A percentile compares a stretch with the other conserved stretches of the same genome.
Conservation (phyloP, 2,113 vertebrate genomes). For the Cricetomys ansorgei region DNA sequence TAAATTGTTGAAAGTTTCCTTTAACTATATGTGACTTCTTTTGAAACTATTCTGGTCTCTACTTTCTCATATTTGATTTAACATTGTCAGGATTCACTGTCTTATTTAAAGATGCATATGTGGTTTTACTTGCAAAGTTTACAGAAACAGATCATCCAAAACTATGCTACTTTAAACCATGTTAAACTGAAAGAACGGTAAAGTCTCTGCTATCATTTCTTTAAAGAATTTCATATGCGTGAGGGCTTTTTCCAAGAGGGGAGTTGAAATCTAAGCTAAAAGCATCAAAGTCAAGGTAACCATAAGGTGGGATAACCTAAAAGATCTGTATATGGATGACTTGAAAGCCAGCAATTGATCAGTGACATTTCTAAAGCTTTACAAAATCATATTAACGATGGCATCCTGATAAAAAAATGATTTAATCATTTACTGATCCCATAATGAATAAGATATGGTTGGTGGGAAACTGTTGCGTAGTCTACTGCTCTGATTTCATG, state of each 20-base stretch:
- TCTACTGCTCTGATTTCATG: not conserved
- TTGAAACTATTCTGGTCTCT: not conserved
- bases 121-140: not conserved
- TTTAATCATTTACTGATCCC: not conserved
- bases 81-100: not conserved
- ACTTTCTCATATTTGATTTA: slow-evolving; percentile 47
- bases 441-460: slow-evolving; percentile 14
- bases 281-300: not conserved
- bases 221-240: not conserved
- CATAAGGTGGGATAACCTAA: slow-evolving; percentile 27
- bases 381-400: slow-evolving; percentile 13
- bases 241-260: not conserved
- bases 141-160: not conserved
- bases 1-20: not conserved
- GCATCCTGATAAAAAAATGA: not conserved
- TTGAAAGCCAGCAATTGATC: slow-evolving; percentile 19
- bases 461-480: not conserved
- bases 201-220: not conserved
- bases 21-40: not conserved
- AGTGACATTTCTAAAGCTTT: not conserved
- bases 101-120: not conserved
- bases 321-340: not conserved
- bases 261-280: not conserved
- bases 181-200: not conserved
- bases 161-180: slow-evolving; percentile 1